Conservation (phyloP, 2,888 invertebrate genomes). For the Cerceris rybyensis region DNA sequence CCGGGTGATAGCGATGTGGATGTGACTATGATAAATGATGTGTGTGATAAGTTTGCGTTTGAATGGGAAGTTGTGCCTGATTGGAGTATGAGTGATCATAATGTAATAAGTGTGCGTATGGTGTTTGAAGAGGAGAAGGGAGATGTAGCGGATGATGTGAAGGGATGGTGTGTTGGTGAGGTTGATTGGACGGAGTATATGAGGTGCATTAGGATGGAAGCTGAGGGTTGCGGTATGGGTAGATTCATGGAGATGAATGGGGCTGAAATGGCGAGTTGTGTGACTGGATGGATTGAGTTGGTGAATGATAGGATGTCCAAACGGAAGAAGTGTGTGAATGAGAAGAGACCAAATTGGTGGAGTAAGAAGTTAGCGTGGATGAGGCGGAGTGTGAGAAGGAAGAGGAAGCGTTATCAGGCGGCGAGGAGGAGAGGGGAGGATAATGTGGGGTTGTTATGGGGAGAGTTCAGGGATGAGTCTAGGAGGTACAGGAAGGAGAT, state of each 20-base stretch:
- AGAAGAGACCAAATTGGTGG: slow-evolving; percentile 11
- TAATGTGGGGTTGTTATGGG: background rate
- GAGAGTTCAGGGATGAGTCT: background rate
- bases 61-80: slow-evolving; percentile 15
- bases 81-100: slow-evolving; percentile 24
- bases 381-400: background rate
- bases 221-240: background rate
- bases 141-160: background rate
- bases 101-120: background rate
- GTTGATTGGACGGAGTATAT: slow-evolving; percentile 14
- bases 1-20: slow-evolving; percentile 29
- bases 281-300: too few relatives aligned
- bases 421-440: background rate
- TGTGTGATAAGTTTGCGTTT: too few relatives aligned
- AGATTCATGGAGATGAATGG: background rate
- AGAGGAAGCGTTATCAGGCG: background rate
- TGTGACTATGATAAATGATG: too few relatives aligned
- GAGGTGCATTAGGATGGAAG: background rate
- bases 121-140: background rate
- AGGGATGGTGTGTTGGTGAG: background rate
- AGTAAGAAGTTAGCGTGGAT: background rate
- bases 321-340: background rate
- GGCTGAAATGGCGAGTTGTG: background rate
- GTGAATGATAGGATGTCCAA: background rate
- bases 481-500: background rate